A percentile compares a stretch with the other conserved stretches of the same genome.
Evolutionary conservation across 2,797 vertebrate genomes (phyloP).

Genomic region (Euthynnus affinis): DNA sequence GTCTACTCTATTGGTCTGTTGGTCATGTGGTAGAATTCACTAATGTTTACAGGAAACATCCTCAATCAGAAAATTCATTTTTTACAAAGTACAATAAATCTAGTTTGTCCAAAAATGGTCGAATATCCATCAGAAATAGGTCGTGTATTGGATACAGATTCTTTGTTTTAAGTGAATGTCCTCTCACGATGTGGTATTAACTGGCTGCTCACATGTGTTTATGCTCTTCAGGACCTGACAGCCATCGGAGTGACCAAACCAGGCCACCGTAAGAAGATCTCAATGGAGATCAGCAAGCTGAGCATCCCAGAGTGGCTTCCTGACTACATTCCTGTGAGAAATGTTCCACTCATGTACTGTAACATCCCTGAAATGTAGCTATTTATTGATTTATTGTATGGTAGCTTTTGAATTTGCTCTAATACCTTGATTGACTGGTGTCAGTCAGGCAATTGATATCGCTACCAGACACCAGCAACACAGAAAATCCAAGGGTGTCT

Average conservation of each 20-base stretch:
- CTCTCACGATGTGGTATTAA: neutral
- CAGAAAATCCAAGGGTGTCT: neutral
- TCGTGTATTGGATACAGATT: neutral
- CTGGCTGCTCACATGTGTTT: neutral
- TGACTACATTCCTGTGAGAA: slow-evolving; percentile 92
- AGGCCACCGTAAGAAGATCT: slow-evolving; percentile 97
- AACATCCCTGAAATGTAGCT: neutral
- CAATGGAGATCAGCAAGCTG: slow-evolving; percentile 92
- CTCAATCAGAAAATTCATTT: too few relatives aligned
- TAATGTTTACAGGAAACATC: too few relatives aligned
- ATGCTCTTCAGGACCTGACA: slow-evolving; percentile 89
- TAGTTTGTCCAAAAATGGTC: too few relatives aligned
- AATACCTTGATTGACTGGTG: neutral
- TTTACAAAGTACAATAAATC: too few relatives aligned
- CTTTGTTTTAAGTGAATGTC: neutral
- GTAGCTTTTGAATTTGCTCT: neutral
- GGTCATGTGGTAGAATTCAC: too few relatives aligned
- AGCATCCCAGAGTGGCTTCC: slow-evolving; percentile 95
- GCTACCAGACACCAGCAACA: neutral
- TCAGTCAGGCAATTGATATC: neutral
- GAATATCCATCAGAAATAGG: too few relatives aligned
- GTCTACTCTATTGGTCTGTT: too few relatives aligned
- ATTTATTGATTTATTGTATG: neutral
- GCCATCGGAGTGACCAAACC: slow-evolving; percentile 97
- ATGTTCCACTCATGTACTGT: neutral